phyloP scores from a whole-genome alignment of 2,797 vertebrate genomes.

The Mionectes olivaceus region DNA sequence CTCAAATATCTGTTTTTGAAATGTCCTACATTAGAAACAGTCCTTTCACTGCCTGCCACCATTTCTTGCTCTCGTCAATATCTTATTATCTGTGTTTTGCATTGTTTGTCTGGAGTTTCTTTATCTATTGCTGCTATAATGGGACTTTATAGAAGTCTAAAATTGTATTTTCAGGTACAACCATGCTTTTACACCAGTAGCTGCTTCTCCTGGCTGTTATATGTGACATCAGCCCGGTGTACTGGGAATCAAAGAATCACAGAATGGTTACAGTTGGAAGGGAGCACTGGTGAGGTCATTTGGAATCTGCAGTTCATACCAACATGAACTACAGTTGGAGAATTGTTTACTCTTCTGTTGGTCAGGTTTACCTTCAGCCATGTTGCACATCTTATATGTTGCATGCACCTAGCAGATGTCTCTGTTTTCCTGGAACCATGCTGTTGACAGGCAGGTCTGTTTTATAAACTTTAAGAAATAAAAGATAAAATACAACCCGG shows the following conservation, averaged over 20 bases:
- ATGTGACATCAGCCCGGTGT: fast-evolving
- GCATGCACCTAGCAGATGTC: not conserved
- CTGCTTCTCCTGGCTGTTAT: not conserved
- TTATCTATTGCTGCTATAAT: not conserved
- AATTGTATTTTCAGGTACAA: not conserved
- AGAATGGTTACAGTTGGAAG: not conserved
- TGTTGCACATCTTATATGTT: not conserved
- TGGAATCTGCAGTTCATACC: not conserved
- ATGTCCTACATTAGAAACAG: not conserved
- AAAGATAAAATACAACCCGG: not conserved
- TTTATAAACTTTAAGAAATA: not conserved
- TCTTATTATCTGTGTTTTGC: not conserved
- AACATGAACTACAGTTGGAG: not conserved
- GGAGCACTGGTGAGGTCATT: not conserved
- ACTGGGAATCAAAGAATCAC: not conserved
- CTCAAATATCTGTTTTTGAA: not conserved
- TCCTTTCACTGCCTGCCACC: not conserved
- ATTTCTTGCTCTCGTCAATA: not conserved
- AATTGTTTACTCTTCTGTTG: not conserved
- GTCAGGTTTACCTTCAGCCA: not conserved
- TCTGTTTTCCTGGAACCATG: not conserved
- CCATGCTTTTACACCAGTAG: not conserved
- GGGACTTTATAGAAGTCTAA: not conserved
- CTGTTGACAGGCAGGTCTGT: not conserved
- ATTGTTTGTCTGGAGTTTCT: not conserved